Base-by-base conservation (phyloP, 1,140 invertebrate species). In the Armadillidium nasatum region DNA sequence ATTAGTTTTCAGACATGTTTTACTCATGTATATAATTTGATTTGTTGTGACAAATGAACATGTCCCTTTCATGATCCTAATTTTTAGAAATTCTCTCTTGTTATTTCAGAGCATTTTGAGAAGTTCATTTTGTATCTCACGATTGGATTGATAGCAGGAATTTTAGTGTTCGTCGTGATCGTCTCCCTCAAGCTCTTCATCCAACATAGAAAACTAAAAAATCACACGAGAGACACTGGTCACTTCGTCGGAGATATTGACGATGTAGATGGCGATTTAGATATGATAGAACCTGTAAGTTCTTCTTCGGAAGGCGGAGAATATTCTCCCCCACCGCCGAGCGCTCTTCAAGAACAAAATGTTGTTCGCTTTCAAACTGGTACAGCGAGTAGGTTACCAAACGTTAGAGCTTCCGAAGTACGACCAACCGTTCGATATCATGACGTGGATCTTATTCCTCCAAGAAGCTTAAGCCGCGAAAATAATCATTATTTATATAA, bases 51-150 rank as follows among this genome's bases (percentile, higher is more conserved):
- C 33, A 33, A 33, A 6, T 1, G 1, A 33, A 6, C 7, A 23
- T 72, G 11, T 19, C 71, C 45, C 2, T 72, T 44, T 72, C 71
- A 44, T 44, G 11, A 21, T 43, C 23, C 7, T 19, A 13, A 23
- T 72, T 19, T 72, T 33, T 9, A 43, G 4, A 15, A 71, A 10
- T 43, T 10, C 7, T 7, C n/a, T 43, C 23, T 71, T 43, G 22
- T 71, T 71, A 45, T 23, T 54, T n/a, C 88, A 94, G 92, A 89
- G 82, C 91, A 93, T 83, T 87, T 89, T 82, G 91, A 93, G 82
- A 91, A 91, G 77, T 89, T 92, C 81, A 90, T 91, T 82, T 85
- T 94, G 68, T 93, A 93, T 86, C 85, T 93, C 81, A 89, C 90
- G 44, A 86, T 93, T 77, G 91, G 91, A 77, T 85, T 92, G 33